Evolutionary conservation across 2,888 invertebrate species (phyloP).

Genomic region (Leistus spinibarbis): DNA sequence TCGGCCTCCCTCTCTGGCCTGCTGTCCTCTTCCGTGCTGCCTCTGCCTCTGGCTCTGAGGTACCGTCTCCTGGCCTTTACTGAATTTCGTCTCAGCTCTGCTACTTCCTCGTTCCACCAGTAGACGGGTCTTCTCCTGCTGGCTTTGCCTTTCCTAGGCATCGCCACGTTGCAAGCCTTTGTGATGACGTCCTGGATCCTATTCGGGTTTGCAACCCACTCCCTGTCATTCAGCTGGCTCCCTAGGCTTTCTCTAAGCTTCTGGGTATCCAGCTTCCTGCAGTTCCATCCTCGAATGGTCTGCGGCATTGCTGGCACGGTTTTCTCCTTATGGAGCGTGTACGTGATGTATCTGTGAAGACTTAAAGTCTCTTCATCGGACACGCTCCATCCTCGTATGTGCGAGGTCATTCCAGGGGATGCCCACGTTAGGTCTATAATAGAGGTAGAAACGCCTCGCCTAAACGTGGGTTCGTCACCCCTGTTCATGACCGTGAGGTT

Average conservation of each 20-base stretch:
- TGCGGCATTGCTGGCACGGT: too few species aligned
- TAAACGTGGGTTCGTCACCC: conserved; percentile 36
- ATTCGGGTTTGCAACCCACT: too few species aligned
- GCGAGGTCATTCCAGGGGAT: conserved; percentile 38
- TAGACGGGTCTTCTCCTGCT: neutral
- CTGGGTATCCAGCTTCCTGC: neutral
- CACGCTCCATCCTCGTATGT: conserved; percentile 1
- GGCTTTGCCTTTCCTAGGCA: too few species aligned
- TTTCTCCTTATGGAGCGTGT: too few species aligned
- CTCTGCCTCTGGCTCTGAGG: neutral
- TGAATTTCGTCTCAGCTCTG: neutral
- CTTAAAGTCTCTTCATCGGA: conserved; percentile 25
- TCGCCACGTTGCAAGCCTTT: too few species aligned
- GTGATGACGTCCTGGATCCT: too few species aligned
- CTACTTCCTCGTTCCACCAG: neutral
- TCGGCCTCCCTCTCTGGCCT: neutral
- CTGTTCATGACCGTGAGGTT: conserved; percentile 38
- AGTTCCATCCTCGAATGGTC: too few species aligned
- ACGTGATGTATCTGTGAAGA: neutral
- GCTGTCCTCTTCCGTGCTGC: conserved; percentile 1
- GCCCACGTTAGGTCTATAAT: conserved; percentile 43
- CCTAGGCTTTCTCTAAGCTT: too few species aligned
- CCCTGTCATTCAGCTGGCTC: too few species aligned
- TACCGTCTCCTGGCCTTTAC: neutral
- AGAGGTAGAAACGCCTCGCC: conserved; percentile 38